Evolutionary conservation across 2,888 invertebrate species (phyloP).

Genomic region (Aphodius sticticus): DNA sequence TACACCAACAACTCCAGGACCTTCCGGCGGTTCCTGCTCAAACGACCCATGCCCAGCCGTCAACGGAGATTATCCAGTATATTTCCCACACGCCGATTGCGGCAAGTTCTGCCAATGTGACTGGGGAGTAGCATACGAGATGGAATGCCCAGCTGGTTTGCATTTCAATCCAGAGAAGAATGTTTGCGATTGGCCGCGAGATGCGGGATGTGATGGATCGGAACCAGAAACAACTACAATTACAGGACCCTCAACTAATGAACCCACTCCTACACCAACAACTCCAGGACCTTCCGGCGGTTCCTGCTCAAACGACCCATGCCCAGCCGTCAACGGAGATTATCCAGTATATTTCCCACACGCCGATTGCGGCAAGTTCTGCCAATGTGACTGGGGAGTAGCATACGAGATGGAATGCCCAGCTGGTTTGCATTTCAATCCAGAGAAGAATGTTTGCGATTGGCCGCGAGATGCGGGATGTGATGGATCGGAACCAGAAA

Average conservation of each 20-base stretch:
- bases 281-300: neutral
- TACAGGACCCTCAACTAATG: neutral
- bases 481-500: conserved; percentile 18
- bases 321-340: conserved; percentile 9
- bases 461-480: conserved; percentile 17
- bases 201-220: conserved; percentile 18
- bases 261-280: neutral
- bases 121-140: conserved; percentile 16
- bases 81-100: conserved; percentile 20
- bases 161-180: conserved; percentile 10
- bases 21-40: neutral
- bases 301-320: conserved; percentile 8
- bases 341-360: conserved; percentile 17
- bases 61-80: neutral
- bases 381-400: conserved; percentile 26
- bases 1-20: neutral
- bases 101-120: conserved; percentile 20
- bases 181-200: conserved; percentile 26
- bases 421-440: conserved; percentile 33
- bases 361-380: conserved; percentile 30
- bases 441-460: conserved; percentile 27
- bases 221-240: neutral
- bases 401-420: conserved; percentile 5
- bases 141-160: conserved; percentile 5
- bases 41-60: conserved; percentile 9